Base-by-base conservation (phyloP, 2,888 invertebrate species). In the Notocelia uddmanniana region DNA sequence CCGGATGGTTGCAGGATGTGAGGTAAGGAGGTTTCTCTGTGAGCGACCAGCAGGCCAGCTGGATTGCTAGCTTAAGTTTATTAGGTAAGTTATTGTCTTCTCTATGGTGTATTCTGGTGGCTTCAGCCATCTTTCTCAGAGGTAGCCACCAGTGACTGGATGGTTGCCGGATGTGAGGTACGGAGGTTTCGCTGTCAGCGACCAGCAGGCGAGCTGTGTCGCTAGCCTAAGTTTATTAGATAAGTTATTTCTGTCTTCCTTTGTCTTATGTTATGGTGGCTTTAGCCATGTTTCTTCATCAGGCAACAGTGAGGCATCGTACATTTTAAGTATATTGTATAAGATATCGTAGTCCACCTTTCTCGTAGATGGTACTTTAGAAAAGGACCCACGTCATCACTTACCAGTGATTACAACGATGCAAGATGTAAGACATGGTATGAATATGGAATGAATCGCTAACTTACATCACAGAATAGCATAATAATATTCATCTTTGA, bases 21-120 rank as follows among this genome's bases (percentile, higher is more conserved):
- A 85, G 85, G 64, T 74, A 85, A 62, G 84, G 82, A 2, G 78
- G 85, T 1, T 96, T 96, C 86, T 94, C 95, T 1, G 95, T 96
- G 74, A 95, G 94, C 77, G 95, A 96, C 75, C 97, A 97, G 88
- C 96, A 97, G 82, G 96, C 96, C 21, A 97, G 97, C 74, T 97
- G 97, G 97, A 95, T 97, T 34, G 97, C 97, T 21, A 97, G 97
- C 79, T 91, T 97, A 59, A 96, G 97, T 77, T 95, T 97, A 81
- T 80, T 94, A 59, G 94, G 94, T 94, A 73, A 89, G 92, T 85
- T 0, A 11, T 54, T 19, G 57, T 11, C 11, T 9, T 50, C 45
- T 45, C 45, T 5, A 3, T 3, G 2, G 8, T n/a, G 8, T 1
- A n/a, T n/a, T 8, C n/a, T 45, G 8, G 15, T 8, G 8, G 96